Conservation (phyloP, 2,113 vertebrate genomes). For the Microtus oregoni region DNA sequence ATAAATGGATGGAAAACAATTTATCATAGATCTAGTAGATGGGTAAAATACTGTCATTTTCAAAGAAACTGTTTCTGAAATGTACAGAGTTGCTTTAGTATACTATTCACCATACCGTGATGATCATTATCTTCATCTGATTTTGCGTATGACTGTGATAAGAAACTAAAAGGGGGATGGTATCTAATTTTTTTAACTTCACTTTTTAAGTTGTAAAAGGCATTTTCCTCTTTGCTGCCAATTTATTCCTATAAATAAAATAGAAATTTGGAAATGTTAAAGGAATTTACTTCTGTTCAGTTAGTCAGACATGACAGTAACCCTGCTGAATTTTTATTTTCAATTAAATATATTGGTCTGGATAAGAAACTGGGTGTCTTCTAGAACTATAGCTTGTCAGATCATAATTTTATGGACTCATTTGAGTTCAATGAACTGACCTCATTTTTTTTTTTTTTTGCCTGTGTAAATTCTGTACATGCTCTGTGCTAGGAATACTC, state of each 20-base stretch:
- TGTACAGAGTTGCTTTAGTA: background rate
- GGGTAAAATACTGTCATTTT: slow-evolving; percentile 59
- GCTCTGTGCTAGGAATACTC: background rate
- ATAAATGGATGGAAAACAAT: slow-evolving; percentile 52
- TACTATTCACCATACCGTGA: background rate
- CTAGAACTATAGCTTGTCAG: background rate
- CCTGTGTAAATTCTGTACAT: background rate
- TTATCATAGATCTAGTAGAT: slow-evolving; percentile 29
- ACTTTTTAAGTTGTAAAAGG: background rate
- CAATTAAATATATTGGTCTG: background rate
- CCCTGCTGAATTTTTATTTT: background rate
- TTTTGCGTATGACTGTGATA: slow-evolving; percentile 44
- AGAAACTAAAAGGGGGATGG: background rate
- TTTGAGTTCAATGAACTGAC: background rate
- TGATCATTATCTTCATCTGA: slow-evolving; percentile 17
- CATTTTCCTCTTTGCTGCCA: background rate
- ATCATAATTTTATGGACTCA: background rate
- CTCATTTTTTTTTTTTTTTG: background rate
- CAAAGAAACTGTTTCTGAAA: slow-evolving; percentile 25
- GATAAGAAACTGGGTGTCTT: background rate
- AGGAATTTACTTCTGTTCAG: background rate
- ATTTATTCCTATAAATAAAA: slow-evolving; percentile 10
- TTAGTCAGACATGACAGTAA: background rate
- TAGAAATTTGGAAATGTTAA: background rate
- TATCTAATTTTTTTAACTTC: slow-evolving; percentile 9